Base-by-base conservation (phyloP, 1,140 invertebrate species). In the Pachyrhynchus sulphureomaculatus region DNA sequence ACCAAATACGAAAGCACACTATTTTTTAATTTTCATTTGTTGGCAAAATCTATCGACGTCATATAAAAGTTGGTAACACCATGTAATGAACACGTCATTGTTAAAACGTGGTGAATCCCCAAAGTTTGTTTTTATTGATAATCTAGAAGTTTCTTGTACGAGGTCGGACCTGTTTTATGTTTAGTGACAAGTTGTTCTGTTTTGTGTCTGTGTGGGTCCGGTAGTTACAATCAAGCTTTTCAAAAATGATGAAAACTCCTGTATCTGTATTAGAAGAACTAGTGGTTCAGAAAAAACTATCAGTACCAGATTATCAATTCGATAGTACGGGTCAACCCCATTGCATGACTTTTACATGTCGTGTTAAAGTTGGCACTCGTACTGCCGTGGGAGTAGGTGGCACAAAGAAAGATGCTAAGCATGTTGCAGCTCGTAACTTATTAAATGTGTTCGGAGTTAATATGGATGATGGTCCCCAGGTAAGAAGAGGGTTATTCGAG, bases 341-440 rank as follows among this genome's bases (percentile, higher is more conserved):
- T 36, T 9, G n/a, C 13, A 44, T 8, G 20, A 18, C 24, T 32
- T 62, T 62, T 53, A 29, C 15, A 12, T 62, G 60, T 33, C 39
- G 15, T 6, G 60, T 51, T 8, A 55, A 9, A 18, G 42, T 29
- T 26, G 36, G 20, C 9, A 24, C 17, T 24, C 8, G 18, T 10
- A 42, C 9, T 4, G 60, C 29, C 10, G 18, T 10, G 9, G 60
- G 44, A n/a, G 36, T 20, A 36, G 60, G 42, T 23, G 23, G 8
- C 12, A 55, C 52, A 33, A 62, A 62, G 51, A 62, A 62, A 24
- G 60, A 62, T 23, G 42, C 60, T 18, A 62, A 62, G 33, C 60
- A 62, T 20, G 39, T 49, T 33, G 53, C 42, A 39, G 60, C 60
- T 17, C 26, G 33, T 12, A 44, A 49, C 2, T 13, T 54, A n/a